Evolutionary conservation across 2,888 invertebrate species (phyloP), one percentile per base, ranked within the genome.

Genomic region (Dryobota labecula): DNA sequence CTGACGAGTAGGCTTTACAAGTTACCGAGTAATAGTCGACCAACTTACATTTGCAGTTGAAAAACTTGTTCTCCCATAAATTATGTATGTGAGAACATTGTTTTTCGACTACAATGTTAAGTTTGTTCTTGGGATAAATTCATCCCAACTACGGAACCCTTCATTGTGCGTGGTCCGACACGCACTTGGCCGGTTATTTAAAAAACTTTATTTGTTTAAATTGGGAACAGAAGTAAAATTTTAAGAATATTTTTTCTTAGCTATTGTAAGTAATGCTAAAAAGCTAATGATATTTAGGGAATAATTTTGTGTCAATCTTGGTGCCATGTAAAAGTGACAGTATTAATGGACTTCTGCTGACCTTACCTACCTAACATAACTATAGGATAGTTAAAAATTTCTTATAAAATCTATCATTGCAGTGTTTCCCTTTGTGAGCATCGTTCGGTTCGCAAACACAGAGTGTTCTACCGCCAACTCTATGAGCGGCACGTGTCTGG

Each of bases 391-490:
- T 13, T 49, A 24, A 5, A 18, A 15, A 18, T 15, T 41, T 41
- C 41, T 49, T 27, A 24, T 27, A 51, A 27, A 5, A 7, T 41
- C 0, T 64, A 11, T 58, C 1, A 24, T 91, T 92, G 8, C 90
- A 96, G 95, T 96, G 92, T 97, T 97, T 87, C 97, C 97, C 6
- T 97, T 97, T 87, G 97, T 97, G 83, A 97, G 97, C 79, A 97
- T 98, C 63, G 97, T 98, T n/a, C 96, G 98, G 60, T 98, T 98
- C 91, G 97, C 97, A 58, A 98, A 98, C 91, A 96, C 97, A 5
- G 96, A 97, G 43, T 98, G 98, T 87, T 89, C 95, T 0, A 97
- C 97, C 30, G 94, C 96, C 18, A 97, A 97, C 89, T 96, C 96
- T 49, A 96, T 98, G 88, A 96, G 94, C 76, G 98, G 98, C 38